A percentile compares a stretch with the other conserved stretches of the same genome.
Conservation (phyloP, 2,797 vertebrate genomes). For the Ispidina lecontei region DNA sequence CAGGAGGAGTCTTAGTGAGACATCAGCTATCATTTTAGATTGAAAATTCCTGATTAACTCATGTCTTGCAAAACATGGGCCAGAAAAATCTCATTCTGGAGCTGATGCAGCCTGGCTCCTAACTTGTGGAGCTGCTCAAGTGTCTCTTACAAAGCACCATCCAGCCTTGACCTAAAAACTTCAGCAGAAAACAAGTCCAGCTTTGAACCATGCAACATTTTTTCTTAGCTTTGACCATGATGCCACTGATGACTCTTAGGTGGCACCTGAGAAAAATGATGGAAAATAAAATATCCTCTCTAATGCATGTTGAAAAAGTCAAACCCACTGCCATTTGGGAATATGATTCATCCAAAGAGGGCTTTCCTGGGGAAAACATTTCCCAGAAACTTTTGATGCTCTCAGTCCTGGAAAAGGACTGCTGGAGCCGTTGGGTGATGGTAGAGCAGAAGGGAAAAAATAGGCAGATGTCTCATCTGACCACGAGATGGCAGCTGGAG, state of each 20-base stretch:
- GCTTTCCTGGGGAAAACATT: not conserved
- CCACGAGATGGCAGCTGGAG: slow-evolving; percentile 68
- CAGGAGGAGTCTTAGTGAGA: not conserved
- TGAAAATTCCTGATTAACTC: not conserved
- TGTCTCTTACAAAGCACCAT: not conserved
- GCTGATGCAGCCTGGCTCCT: not conserved
- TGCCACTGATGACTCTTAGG: not conserved
- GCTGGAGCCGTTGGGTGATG: not conserved
- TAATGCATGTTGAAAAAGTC: not conserved
- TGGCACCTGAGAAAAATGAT: not conserved
- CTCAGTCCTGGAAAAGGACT: not conserved
- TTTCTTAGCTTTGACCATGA: not conserved
- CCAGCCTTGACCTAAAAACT: not conserved
- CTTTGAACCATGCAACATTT: not conserved
- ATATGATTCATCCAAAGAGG: not conserved
- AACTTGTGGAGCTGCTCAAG: not conserved
- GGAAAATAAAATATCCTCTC: not conserved
- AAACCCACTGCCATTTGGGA: not conserved
- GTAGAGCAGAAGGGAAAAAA: not conserved
- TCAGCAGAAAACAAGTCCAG: not conserved
- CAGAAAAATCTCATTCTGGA: not conserved
- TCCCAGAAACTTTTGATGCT: not conserved
- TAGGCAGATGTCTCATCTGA: not conserved
- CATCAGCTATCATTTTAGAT: not conserved
- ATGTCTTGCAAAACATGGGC: not conserved